Evolutionary conservation across 2,888 invertebrate genomes (phyloP), one percentile per base, ranked within the genome.

Genomic region (Palloptera scutellata): DNA sequence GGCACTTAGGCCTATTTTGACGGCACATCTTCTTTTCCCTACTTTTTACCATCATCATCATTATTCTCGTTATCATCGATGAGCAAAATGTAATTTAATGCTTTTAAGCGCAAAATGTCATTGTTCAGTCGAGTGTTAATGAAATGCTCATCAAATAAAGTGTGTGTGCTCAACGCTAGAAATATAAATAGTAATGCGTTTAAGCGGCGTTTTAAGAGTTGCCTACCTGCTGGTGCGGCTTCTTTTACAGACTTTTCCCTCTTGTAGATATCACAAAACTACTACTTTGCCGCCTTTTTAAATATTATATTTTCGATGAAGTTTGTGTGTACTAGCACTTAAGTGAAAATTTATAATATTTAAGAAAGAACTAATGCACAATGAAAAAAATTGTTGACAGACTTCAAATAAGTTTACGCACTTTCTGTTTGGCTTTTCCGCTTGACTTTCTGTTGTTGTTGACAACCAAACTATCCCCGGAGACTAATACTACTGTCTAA

Each of bases 121-220:
- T n/a, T 66, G 64, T 45, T 61, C 68, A 70, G 42, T 66, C 61
- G 55, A 70, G 68, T 64, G 67, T 68, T 59, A 64, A 64, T 58
- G 48, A 64, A 64, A 53, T 51, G 61, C 57, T 66, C 66, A 66
- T 61, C 66, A 61, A 61, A 52, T 52, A 61, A 61, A 43, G 59
- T 17, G 59, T 13, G 43, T 30, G 59, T 17, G 51, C 30, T 19
- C 17, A 60, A 45, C 17, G 61, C 61, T 60, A 60, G 17, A 60
- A 60, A 60, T 60, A 60, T 43, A 15, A n/a, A 30, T 30, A 30
- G 30, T 30, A 30, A n/a, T 48, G 48, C 48, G 48, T 48, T 48
- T 10, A 48, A 11, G 48, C 48, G 48, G 48, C 48, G 6, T 30
- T 30, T 48, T 11, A 1, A 48, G 48, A 13, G 48, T 48, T 48